A percentile compares a stretch with the other conserved stretches of the same genome.
Evolutionary conservation across 2,797 vertebrate species (phyloP).

Genomic region (Lagocephalus sceleratus): DNA sequence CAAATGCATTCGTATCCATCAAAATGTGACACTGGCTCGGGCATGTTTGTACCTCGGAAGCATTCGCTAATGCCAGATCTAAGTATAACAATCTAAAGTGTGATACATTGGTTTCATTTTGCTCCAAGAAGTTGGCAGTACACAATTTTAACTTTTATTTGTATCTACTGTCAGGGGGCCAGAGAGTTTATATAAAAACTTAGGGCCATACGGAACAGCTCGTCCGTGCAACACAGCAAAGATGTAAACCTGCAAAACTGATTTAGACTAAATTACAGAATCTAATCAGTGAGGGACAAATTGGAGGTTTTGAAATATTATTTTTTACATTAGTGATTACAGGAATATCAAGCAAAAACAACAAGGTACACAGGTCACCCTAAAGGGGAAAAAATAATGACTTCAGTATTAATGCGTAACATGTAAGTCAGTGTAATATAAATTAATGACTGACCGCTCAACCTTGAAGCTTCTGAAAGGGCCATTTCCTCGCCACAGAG

Average conservation of each 20-base stretch:
- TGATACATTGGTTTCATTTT: neutral
- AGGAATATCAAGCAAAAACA: slow-evolving; percentile 8
- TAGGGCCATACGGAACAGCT: neutral
- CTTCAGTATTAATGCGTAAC: slow-evolving; percentile 52
- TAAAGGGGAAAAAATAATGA: slow-evolving; percentile 28
- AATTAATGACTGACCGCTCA: slow-evolving; percentile 58
- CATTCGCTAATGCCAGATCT: neutral
- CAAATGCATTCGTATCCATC: neutral
- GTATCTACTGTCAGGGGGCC: neutral
- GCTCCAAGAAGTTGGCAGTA: neutral
- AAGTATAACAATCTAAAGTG: slow-evolving; percentile 5
- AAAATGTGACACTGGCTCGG: neutral
- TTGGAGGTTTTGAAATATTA: slow-evolving; percentile 1
- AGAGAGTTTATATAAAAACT: slow-evolving; percentile 2
- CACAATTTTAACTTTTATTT: neutral
- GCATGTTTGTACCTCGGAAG: neutral
- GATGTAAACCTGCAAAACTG: neutral
- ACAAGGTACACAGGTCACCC: slow-evolving; percentile 1
- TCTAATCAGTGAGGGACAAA: neutral
- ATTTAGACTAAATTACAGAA: neutral
- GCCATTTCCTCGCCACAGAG: slow-evolving; percentile 40
- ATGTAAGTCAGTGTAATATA: slow-evolving; percentile 41
- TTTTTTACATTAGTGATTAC: slow-evolving; percentile 1
- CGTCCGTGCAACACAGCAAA: neutral
- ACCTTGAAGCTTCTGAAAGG: slow-evolving; percentile 57